Evolutionary conservation across 1,140 invertebrate genomes (phyloP).

Genomic region (Caenorhabditis elegans): WBcel235 BX284605.5:7803501-7804000

Average conservation of each 20-base stretch:
- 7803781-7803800: too few relatives aligned
- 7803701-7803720: too few relatives aligned
- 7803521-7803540: neutral
- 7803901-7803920: too few relatives aligned
- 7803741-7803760: neutral
- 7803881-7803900: too few relatives aligned
- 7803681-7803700: too few relatives aligned
- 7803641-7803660: neutral
- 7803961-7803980: too few relatives aligned
- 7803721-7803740: neutral
- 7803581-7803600: neutral
- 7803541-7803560: neutral
- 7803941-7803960: too few relatives aligned
- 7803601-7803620: neutral
- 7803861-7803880: too few relatives aligned
- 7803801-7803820: too few relatives aligned
- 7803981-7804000: too few relatives aligned
- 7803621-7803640: slow-evolving; percentile 3
- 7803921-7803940: too few relatives aligned
- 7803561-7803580: neutral
- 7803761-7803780: neutral
- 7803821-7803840: neutral
- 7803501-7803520: neutral
- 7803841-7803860: too few relatives aligned
- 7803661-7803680: neutral